Base-by-base conservation (phyloP, 2,113 vertebrate genomes). In the Reinhardtius hippoglossoides region DNA sequence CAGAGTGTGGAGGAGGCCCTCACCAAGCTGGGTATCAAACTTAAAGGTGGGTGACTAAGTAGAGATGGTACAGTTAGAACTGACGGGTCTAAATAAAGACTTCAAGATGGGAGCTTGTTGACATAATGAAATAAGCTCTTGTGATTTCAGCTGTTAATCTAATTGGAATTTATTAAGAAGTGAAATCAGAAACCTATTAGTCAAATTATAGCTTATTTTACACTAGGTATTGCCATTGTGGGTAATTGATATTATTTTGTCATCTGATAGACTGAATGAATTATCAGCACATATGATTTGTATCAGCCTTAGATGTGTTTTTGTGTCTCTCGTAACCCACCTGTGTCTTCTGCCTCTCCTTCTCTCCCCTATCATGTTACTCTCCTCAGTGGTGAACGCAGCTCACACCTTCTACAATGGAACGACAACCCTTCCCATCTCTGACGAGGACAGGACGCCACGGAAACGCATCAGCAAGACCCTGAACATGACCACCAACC, bases 371-470 rank as follows among this genome's bases (percentile, higher is more conserved):
- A 40, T 26, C 24, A 18, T 48, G 6, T 60, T 55, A 46, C 10
- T 23, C 52, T 37, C 57, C 68, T 84, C 81, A 99, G 98, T 99
- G 90, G 97, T 99, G 74, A 99, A 99, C 66, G 98, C 98, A 40
- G 97, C 98, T 68, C 98, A 99, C 93, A 98, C 97, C 0, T 99
- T 99, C 92, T 99, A 99, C 75, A 99, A 99, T 4, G 98, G 98
- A 74, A 99, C 98, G 24, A 99, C 98, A 55, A 99, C 98, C 64
- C 94, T 99, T 74, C 98, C 98, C 75, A 99, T 99, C 92, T 99
- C 98, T 0, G 98, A 99, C 13, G 98, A 99, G 90, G 98, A 99
- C 86, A 94, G 97, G 74, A 99, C 98, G 2, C 97, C 98, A 69
- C 94, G 98, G 20, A 99, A 99, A 90, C 96, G 98, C 86, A 99